Evolutionary conservation across 2,113 vertebrate genomes (phyloP).

Genomic region (Phalacrocorax brasilianus): DNA sequence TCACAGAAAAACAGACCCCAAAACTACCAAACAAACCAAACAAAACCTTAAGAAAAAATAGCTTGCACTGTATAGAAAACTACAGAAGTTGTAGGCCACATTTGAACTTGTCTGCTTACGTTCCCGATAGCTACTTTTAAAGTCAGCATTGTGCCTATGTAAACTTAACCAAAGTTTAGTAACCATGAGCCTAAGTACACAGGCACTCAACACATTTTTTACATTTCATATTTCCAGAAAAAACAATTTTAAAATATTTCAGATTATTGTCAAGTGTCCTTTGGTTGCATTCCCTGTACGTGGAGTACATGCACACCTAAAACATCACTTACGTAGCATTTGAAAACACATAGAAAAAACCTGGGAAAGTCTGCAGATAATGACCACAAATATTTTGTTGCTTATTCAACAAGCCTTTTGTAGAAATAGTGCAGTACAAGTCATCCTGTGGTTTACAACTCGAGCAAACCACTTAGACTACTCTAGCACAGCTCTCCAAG

Average conservation of each 20-base stretch:
- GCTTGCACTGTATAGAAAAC: background rate
- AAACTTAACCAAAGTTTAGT: background rate
- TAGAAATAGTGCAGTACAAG: background rate
- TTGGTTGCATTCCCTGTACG: background rate
- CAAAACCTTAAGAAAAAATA: background rate
- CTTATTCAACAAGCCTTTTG: slow-evolving; percentile 5
- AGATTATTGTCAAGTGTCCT: background rate
- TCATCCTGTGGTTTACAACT: slow-evolving; percentile 1
- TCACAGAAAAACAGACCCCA: background rate
- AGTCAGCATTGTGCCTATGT: background rate
- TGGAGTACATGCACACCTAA: background rate
- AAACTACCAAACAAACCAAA: background rate
- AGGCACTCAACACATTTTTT: background rate
- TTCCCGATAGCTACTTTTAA: background rate
- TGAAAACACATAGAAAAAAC: background rate
- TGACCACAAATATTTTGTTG: background rate
- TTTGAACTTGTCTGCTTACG: background rate
- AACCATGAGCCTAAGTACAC: background rate
- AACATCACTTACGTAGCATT: background rate
- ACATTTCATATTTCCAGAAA: background rate
- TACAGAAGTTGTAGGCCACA: background rate
- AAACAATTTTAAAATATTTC: background rate
- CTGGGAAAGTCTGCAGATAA: background rate
- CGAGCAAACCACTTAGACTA: background rate
- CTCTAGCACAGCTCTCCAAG: background rate